Evolutionary conservation across 2,113 vertebrate species (phyloP), one percentile per base, ranked within the genome.

Genomic region (Speoplatyrhinus poulsoni): DNA sequence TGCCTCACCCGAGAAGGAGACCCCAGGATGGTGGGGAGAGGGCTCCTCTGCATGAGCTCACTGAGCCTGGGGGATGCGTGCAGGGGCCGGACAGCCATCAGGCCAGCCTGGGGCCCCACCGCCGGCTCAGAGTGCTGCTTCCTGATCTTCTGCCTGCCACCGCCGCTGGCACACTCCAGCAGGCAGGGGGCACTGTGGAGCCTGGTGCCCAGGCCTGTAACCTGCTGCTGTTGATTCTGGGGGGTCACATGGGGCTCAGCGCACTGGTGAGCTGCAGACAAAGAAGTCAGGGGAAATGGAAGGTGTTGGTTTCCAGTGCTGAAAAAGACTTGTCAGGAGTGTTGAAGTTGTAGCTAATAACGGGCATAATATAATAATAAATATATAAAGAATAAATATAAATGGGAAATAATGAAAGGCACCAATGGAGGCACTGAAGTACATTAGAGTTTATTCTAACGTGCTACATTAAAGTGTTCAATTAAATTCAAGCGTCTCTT

Each of bases 111-210:
- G 12, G 87, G 88, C 16, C 60, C 72, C 41, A 91, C 95, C 47
- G 95, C 81, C 0, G 97, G 96, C 75, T 98, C 98, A 0, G 96
- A 97, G 59, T 95, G 92, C 81, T 98, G 96, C 85, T 98, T 98
- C 69, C 93, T 94, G 81, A 99, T 94, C 83, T 96, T 97, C 69
- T 98, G 96, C 68, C 93, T 91, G 79, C 90, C 90, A 9, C 93
- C 92, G 5, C 92, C 92, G 52, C 92, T 90, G 58, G 93, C 74
- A 49, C 84, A 90, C 81, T 98, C 97, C 0, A 94, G 91, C 78
- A 98, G 90, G 84, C 96, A 98, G 88, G 98, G 98, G 80, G 97
- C 98, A 0, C 98, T 99, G 93, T 98, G 95, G 61, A 99, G 95
- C 64, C 96, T 94, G 12, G 93, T 92, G 63, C 96, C 96, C 80